phyloP scores from a whole-genome alignment of 1,140 invertebrate species.

The Mycetomoellerius zeteki region DNA sequence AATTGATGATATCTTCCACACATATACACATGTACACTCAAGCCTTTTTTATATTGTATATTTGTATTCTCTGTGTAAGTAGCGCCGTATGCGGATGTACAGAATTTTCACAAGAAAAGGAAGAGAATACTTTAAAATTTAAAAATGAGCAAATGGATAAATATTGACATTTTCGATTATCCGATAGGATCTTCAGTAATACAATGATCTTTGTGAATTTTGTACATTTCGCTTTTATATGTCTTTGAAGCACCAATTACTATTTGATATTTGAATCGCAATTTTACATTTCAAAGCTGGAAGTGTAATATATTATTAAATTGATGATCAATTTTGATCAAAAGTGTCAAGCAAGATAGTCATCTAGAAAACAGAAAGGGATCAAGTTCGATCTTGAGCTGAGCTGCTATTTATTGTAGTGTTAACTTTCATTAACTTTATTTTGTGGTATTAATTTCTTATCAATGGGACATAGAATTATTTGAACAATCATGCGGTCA shows the following conservation, averaged over 20 bases:
- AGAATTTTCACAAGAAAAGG: not conserved
- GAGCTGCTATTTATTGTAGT: not conserved
- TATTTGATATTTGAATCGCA: too few species aligned
- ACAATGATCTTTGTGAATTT: not conserved
- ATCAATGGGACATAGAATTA: not conserved
- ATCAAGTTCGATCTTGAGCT: not conserved
- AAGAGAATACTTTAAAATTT: not conserved
- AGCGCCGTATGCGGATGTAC: conserved; percentile 58
- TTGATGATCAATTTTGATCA: not conserved
- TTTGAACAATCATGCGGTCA: not conserved
- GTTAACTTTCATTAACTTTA: not conserved
- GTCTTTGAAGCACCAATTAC: too few species aligned
- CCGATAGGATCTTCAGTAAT: not conserved
- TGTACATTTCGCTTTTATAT: not conserved
- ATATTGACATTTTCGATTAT: not conserved
- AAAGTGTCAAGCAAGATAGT: not conserved
- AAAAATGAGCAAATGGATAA: too few species aligned
- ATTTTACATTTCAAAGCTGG: not conserved
- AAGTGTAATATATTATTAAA: not conserved
- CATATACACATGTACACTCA: conserved; percentile 21
- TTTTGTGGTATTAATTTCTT: not conserved
- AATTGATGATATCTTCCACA: conserved; percentile 64
- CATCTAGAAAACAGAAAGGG: not conserved
- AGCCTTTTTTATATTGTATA: conserved; percentile 67
- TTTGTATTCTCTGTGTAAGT: conserved; percentile 68